Evolutionary conservation across 2,113 vertebrate species (phyloP), one percentile per base, ranked within the genome.

Genomic region (Oophaga pumilio): DNA sequence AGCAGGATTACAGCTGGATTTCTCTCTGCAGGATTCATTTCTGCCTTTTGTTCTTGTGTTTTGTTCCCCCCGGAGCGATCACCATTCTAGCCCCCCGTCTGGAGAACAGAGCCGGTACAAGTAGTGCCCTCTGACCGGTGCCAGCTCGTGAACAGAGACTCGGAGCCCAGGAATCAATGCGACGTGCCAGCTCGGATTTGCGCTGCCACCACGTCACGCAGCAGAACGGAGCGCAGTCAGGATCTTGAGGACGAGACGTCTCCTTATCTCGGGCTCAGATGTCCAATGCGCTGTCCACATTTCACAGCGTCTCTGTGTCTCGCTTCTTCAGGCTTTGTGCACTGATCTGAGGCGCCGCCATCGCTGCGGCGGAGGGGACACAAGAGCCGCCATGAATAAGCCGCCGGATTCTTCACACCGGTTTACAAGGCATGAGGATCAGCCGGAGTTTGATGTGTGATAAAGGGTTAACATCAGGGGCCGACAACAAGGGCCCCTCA

Each of bases 61-160:
- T 76, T 18, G 28, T 17, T 7, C 26, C 57, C 50, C 33, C 84
- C 43, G 60, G 33, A 26, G n/a, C n/a, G n/a, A 52, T 28, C n/a
- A 8, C 10, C 69, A 49, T 74, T 60, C 66, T 43, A 66, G 53
- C 22, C 60, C 20, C n/a, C n/a, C 8, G 22, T n/a, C 73, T 62
- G 52, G 6, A 62, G 26, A 43, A 76, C 26, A 15, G 18, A 60
- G 69, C 26, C 20, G 56, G 53, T 43, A 8, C 18, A 74, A 17
- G n/a, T 76, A 85, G 62, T 60, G 56, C 71, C 26, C 83, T 80
- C 56, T 80, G 57, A 62, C 56, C 78, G 9, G 26, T 80, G 78
- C 49, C 73, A 52, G 49, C 33, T 52, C 18, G 22, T 9, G 57
- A 59, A 60, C 78, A 59, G 56, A 28, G 56, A 4, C 56, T 60